Evolutionary conservation across 2,113 vertebrate genomes (phyloP), one percentile per base, ranked within the genome.

Genomic region (Myotis brandtii): DNA sequence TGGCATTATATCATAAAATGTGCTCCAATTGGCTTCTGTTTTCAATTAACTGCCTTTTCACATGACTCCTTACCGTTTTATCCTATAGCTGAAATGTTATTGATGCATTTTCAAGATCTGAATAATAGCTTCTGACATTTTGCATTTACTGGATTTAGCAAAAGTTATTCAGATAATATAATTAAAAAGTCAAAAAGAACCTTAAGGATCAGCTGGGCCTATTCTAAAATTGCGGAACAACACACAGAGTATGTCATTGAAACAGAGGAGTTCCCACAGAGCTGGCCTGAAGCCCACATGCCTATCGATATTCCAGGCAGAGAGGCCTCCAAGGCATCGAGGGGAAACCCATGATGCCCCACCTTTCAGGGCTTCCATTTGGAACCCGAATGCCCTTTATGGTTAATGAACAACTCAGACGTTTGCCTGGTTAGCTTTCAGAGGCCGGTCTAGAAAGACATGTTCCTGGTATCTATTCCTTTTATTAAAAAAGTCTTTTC

Each of bases 181-280:
- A 72, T 62, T 52, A 20, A 56, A 94, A 96, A 86, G 20, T 9
- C 0, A 6, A 64, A 79, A 79, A 59, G 27, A 89, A 18, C 50
- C n/a, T 84, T 86, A 81, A n/a, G 72, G 80, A 76, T 76, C 43
- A 93, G 89, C 5, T 20, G 92, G 50, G 52, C 14, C 18, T 85
- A 87, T 96, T 94, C 93, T 32, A 84, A 54, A 7, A 37, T 34
- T 91, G 30, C 93, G 54, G 75, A 77, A 50, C 11, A 9, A 32
- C 46, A n/a, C n/a, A 50, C 62, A 14, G 25, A 83, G 18, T 54
- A 8, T 64, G 9, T 79, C 89, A 66, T 46, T 72, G 77, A 43
- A 64, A 94, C 77, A 81, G 52, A 81, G 46, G 11, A 17, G 48
- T 72, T 95, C 86, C 92, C 70, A 21, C 86, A 3, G 62, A 48